Conservation (phyloP, 2,797 vertebrate genomes). For the Cryptoprocta ferox region DNA sequence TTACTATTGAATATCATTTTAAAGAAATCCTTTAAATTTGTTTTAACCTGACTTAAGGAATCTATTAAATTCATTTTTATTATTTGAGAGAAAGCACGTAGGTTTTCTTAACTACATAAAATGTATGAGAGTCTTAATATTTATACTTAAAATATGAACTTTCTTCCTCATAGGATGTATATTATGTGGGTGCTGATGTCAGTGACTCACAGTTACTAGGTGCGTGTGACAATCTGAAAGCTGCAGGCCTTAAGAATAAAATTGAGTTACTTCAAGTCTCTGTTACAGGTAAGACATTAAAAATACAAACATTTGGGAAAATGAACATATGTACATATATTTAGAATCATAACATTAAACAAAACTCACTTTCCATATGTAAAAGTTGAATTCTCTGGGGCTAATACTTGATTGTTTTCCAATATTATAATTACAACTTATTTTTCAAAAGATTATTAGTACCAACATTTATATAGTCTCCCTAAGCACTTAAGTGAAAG, state of each 20-base stretch:
- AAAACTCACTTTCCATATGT: not conserved
- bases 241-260: constrained; percentile 87
- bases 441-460: not conserved
- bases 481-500: not conserved
- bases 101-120: not conserved
- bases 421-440: not conserved
- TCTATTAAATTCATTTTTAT: not conserved
- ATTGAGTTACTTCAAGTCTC: constrained; percentile 92
- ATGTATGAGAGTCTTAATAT: not conserved
- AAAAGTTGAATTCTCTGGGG: not conserved
- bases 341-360: not conserved
- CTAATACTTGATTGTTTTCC: not conserved
- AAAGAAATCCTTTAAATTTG: not conserved
- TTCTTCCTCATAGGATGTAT: constrained; percentile 85
- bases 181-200: constrained; percentile 92
- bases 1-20: constrained; percentile 35
- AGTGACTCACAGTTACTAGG: constrained; percentile 91
- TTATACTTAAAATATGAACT: not conserved
- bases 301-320: not conserved
- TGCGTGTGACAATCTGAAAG: constrained; percentile 89
- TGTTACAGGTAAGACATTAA: constrained; percentile 87
- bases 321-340: not conserved
- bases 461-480: not conserved
- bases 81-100: constrained; percentile 13
- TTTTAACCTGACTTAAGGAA: constrained; percentile 42